A percentile compares a stretch with the other conserved stretches of the same genome.
Conservation (phyloP, 1,140 invertebrate genomes). For the Agraylea sexmaculata region DNA sequence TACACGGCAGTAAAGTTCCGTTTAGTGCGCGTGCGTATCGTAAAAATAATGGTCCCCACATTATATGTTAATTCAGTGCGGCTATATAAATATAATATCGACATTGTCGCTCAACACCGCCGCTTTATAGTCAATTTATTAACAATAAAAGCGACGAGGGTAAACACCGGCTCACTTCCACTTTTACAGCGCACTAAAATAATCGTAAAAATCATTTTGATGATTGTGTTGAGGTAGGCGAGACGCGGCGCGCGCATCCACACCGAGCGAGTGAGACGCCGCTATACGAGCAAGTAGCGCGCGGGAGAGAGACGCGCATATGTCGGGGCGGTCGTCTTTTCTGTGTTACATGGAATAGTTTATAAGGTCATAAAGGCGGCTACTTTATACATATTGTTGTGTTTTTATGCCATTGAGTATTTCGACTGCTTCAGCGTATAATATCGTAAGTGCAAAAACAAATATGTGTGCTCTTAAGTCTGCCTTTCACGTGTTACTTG, state of each 20-base stretch:
- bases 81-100: background rate
- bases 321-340: conserved; percentile 8
- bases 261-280: conserved; percentile 4
- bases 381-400: background rate
- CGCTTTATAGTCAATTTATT: conserved; percentile 19
- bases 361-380: conserved; percentile 13
- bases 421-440: no score
- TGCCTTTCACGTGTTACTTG: no score
- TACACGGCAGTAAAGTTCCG: no score
- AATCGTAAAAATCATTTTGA: conserved; percentile 23
- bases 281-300: conserved; percentile 1
- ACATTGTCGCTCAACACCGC: no score
- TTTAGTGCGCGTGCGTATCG: no score
- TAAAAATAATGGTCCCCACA: background rate
- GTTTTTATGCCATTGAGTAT: conserved; percentile 5
- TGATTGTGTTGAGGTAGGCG: conserved; percentile 20
- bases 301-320: conserved; percentile 7
- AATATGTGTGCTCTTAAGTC: no score
- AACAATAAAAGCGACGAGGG: conserved; percentile 17
- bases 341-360: conserved; percentile 18
- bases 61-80: background rate
- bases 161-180: conserved; percentile 18
- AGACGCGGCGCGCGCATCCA: background rate
- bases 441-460: no score
- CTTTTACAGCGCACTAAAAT: conserved; percentile 22